Evolutionary conservation across 1,140 invertebrate species (phyloP).

Genomic region (Drosophila murphyi): DNA sequence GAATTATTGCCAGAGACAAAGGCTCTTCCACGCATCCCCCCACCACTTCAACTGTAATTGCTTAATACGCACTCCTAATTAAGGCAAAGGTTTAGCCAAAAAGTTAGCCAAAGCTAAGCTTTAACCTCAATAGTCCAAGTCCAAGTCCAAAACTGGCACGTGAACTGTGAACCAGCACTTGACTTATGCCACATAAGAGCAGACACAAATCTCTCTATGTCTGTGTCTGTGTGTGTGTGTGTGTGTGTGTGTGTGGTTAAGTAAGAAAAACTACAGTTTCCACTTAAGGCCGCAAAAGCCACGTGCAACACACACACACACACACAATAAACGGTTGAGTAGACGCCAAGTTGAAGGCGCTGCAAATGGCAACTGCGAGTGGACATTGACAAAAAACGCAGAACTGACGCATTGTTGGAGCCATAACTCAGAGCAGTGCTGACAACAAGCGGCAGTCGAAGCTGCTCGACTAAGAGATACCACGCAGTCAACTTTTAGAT

Average conservation of each 20-base stretch:
- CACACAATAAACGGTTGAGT: conserved; percentile 19
- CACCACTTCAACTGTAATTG: conserved; percentile 66
- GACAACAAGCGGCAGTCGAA: not conserved
- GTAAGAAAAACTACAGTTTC: conserved; percentile 83
- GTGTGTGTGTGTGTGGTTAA: conserved; percentile 57
- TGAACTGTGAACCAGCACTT: conserved; percentile 74
- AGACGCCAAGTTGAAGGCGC: conserved; percentile 44
- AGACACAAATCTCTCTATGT: conserved; percentile 79
- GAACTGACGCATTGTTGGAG: conserved; percentile 76
- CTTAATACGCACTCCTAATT: conserved; percentile 77
- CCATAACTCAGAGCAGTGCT: conserved; percentile 33
- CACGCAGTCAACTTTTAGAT: too few relatives aligned
- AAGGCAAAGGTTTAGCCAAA: conserved; percentile 19
- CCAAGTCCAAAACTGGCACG: conserved; percentile 25
- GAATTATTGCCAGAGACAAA: conserved; percentile 73
- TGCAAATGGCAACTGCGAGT: conserved; percentile 73
- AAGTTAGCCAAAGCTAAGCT: conserved; percentile 7
- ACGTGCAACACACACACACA: conserved; percentile 48
- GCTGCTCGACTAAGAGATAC: too few relatives aligned
- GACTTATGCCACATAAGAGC: conserved; percentile 76
- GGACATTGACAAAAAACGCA: conserved; percentile 80
- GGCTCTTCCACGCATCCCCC: too few relatives aligned
- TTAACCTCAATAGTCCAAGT: not conserved
- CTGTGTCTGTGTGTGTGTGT: conserved; percentile 43
- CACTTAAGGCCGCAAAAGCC: conserved; percentile 61